Conservation (phyloP, 2,888 invertebrate genomes). For the Subacronicta megacephala region DNA sequence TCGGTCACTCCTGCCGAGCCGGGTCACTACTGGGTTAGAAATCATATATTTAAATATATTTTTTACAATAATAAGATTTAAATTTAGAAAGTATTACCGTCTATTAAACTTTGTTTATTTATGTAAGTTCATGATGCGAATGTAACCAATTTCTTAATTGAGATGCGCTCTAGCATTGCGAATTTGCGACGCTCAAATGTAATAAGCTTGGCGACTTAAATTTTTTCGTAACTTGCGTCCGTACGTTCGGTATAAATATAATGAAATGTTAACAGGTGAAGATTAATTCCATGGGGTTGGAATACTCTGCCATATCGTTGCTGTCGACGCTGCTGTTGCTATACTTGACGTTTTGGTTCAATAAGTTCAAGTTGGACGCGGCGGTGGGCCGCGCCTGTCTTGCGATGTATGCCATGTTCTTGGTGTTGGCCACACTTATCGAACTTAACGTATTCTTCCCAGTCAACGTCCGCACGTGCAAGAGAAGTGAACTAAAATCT, state of each 20-base stretch:
- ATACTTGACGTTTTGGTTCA: constrained; percentile 95
- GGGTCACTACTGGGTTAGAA: constrained; percentile 93
- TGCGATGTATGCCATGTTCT: constrained; percentile 96
- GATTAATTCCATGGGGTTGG: constrained; percentile 97
- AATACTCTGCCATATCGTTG: constrained; percentile 97
- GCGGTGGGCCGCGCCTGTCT: constrained; percentile 96
- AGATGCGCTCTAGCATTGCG: constrained; percentile 36
- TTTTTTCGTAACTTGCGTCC: constrained; percentile 6
- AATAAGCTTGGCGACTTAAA: constrained; percentile 48
- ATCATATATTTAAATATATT: constrained; percentile 25
- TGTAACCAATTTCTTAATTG: constrained; percentile 17
- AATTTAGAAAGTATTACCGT: not conserved
- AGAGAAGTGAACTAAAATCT: constrained; percentile 85
- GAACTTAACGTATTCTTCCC: constrained; percentile 98
- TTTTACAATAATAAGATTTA: not conserved
- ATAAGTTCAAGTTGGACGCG: constrained; percentile 96
- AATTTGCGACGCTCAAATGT: constrained; percentile 45
- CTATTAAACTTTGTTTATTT: not conserved
- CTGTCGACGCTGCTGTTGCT: constrained; percentile 95
- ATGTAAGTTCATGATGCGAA: constrained; percentile 47
- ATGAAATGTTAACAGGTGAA: constrained; percentile 89
- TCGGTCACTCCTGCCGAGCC: constrained; percentile 94
- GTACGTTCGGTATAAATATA: constrained; percentile 35
- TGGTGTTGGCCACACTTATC: constrained; percentile 96
- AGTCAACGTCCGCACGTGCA: constrained; percentile 96